These are phyloP conservation scores for Coelopa pilipes DNA, from an alignment of 2,888 invertebrate genomes.

Conservation along the genomic window DNA sequence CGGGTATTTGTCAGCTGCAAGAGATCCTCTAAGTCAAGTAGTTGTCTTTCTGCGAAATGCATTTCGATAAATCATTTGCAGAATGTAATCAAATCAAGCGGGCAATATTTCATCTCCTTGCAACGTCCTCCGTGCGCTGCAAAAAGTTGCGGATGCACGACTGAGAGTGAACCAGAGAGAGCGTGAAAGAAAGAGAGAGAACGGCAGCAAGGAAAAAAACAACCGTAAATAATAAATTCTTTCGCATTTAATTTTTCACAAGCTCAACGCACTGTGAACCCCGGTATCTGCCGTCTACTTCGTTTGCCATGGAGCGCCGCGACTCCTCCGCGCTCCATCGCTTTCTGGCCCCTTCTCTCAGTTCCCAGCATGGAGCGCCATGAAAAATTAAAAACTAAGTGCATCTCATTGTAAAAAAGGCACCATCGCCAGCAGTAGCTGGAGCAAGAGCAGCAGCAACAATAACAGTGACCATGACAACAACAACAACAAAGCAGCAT, in stretches of 20 bases:
- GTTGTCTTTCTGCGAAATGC: neutral
- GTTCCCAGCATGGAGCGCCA: neutral
- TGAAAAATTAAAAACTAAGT: slow-evolving; percentile 38
- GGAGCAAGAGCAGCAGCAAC: neutral
- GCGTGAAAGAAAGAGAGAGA: neutral
- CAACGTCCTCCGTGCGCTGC: neutral
- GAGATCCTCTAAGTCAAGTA: neutral
- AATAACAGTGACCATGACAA: neutral
- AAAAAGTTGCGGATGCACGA: too few species aligned
- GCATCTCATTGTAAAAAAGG: slow-evolving; percentile 31
- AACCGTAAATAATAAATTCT: slow-evolving; percentile 8
- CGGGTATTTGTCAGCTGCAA: too few species aligned
- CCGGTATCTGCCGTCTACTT: neutral
- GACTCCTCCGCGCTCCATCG: neutral
- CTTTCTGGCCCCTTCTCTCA: neutral
- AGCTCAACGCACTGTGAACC: neutral
- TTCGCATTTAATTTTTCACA: slow-evolving; percentile 17
- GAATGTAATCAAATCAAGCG: slow-evolving; percentile 26
- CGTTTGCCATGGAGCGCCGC: neutral
- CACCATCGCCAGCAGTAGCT: neutral
- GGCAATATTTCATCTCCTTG: slow-evolving; percentile 14
- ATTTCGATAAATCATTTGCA: neutral
- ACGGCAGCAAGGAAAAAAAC: neutral
- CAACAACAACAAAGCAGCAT: slow-evolving; percentile 1
- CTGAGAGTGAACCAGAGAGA: neutral